Conservation (phyloP, 1,140 invertebrate species). For the Ceratosolen fusciceps region DNA sequence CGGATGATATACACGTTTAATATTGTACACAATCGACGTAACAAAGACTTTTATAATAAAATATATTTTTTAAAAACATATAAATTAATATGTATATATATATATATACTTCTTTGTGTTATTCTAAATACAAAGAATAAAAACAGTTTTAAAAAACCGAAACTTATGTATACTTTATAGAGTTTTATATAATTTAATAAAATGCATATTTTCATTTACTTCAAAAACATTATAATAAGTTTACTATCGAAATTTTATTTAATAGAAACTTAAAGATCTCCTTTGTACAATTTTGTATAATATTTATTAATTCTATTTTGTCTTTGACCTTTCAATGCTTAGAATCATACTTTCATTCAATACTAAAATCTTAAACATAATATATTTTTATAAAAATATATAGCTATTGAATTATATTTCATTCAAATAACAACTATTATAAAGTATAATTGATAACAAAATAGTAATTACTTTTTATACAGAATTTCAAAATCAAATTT, state of each 20-base stretch:
- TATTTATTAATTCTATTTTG: constrained; percentile 9
- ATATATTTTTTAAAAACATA: constrained; percentile 33
- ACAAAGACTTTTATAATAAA: constrained; percentile 45
- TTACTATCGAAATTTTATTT: constrained; percentile 13
- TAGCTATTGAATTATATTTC: background rate
- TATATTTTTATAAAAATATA: constrained; percentile 45
- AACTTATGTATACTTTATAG: background rate
- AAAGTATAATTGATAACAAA: constrained; percentile 37
- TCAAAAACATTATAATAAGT: background rate
- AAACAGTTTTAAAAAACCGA: background rate
- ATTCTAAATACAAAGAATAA: background rate
- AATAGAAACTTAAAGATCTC: background rate
- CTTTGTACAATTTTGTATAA: background rate
- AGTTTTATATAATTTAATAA: constrained; percentile 1
- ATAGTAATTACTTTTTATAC: constrained; percentile 7
- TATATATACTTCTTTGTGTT: no score
- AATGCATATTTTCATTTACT: background rate
- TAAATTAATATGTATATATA: no score
- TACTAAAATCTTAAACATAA: constrained; percentile 16
- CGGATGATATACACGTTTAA: constrained; percentile 33
- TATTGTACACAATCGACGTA: constrained; percentile 37
- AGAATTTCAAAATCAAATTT: background rate
- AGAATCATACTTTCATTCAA: background rate
- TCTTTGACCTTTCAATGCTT: background rate
- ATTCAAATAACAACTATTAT: constrained; percentile 28